Evolutionary conservation across 2,113 vertebrate genomes (phyloP).

Genomic region (Rhizomys pruinosus): DNA sequence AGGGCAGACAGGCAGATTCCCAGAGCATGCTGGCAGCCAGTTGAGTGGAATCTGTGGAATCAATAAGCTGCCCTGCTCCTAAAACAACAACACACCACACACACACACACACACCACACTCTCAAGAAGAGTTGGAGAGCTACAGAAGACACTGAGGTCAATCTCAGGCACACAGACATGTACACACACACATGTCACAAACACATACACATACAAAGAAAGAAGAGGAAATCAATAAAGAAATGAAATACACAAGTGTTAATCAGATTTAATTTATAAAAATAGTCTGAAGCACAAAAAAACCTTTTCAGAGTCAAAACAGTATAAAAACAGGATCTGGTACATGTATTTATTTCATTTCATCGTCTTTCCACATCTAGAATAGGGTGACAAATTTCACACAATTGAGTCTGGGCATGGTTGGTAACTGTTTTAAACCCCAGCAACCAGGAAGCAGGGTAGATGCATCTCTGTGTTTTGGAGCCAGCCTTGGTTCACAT

Average conservation of each 20-base stretch:
- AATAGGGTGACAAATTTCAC: too few relatives aligned
- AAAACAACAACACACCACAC: background rate
- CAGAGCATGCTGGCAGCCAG: background rate
- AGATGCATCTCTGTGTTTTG: too few relatives aligned
- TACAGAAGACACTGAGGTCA: background rate
- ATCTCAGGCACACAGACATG: background rate
- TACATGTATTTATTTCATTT: background rate
- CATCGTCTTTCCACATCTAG: too few relatives aligned
- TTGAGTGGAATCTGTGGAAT: background rate
- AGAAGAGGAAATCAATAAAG: background rate
- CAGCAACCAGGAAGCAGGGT: too few relatives aligned
- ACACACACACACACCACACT: background rate
- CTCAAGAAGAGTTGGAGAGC: background rate
- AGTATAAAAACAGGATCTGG: background rate
- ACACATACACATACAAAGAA: too few relatives aligned
- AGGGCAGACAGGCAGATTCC: background rate
- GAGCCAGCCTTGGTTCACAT: too few relatives aligned
- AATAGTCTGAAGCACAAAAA: background rate
- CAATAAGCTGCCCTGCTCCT: background rate
- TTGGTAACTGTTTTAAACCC: too few relatives aligned
- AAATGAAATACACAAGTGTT: background rate
- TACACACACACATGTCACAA: background rate
- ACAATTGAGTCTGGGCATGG: too few relatives aligned
- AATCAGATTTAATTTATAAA: background rate
- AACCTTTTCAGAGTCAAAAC: background rate